phyloP scores from a whole-genome alignment of 2,113 vertebrate species.

The Cyanoderma ruficeps region DNA sequence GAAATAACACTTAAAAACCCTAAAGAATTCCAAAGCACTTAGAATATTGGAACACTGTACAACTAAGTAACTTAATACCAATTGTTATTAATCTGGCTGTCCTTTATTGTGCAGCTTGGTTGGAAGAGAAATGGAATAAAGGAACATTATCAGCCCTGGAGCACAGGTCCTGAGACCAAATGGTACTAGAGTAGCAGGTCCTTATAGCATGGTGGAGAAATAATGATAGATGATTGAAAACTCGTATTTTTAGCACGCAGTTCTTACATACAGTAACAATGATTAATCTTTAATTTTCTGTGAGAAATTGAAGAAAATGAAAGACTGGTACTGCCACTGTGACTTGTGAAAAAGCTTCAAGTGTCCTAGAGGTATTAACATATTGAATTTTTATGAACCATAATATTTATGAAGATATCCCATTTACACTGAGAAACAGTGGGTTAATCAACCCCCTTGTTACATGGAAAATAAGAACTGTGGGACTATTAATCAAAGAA shows the following conservation, averaged over 20 bases:
- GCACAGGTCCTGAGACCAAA: not conserved
- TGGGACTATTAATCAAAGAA: not conserved
- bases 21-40: not conserved
- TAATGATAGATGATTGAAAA: not conserved
- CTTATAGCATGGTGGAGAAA: not conserved
- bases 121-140: not conserved
- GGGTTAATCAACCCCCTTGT: not conserved
- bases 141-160: rapidly evolving
- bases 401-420: not conserved
- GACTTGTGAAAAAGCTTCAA: not conserved
- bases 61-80: not conserved
- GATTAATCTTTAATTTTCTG: not conserved
- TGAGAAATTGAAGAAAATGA: not conserved
- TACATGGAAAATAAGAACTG: not conserved
- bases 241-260: not conserved
- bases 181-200: not conserved
- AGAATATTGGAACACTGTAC: not conserved
- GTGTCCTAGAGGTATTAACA: not conserved
- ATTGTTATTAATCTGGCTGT: not conserved
- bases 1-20: not conserved
- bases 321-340: not conserved
- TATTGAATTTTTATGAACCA: not conserved
- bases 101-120: not conserved
- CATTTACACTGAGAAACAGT: not conserved
- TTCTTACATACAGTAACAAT: not conserved